Evolutionary conservation across 2,113 vertebrate genomes (phyloP).

Genomic region (Oryzias javanicus): DNA sequence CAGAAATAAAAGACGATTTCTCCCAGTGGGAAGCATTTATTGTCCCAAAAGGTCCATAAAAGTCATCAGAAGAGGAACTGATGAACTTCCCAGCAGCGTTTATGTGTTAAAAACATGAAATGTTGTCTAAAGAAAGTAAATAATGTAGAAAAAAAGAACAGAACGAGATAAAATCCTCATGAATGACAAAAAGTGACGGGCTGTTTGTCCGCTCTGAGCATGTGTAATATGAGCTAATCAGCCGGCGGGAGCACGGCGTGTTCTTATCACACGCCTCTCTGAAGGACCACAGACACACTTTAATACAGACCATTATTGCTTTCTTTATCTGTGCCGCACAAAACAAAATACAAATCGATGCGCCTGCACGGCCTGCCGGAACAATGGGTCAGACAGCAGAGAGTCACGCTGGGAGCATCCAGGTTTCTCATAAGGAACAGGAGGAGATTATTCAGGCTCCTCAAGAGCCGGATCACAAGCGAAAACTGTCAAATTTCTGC

Average conservation of each 20-base stretch:
- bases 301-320: conserved; percentile 56
- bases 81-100: too few relatives aligned
- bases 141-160: not conserved
- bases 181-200: conserved; percentile 34
- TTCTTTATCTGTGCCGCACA: conserved; percentile 56
- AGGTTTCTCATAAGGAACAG: conserved; percentile 36
- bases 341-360: conserved; percentile 57
- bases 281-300: conserved; percentile 44
- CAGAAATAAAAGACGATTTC: too few relatives aligned
- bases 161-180: conserved; percentile 23
- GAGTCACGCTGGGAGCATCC: conserved; percentile 30
- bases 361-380: conserved; percentile 45
- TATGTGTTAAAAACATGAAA: too few relatives aligned
- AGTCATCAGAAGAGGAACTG: too few relatives aligned
- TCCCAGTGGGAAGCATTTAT: too few relatives aligned
- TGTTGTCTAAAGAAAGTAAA: too few relatives aligned
- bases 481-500: conserved; percentile 11
- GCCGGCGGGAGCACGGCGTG: conserved; percentile 33
- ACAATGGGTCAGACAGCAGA: conserved; percentile 59
- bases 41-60: too few relatives aligned
- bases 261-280: conserved; percentile 41
- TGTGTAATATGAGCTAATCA: conserved; percentile 59
- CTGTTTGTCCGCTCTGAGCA: conserved; percentile 42
- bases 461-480: conserved; percentile 8
- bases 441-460: conserved; percentile 24